Evolutionary conservation across 2,888 invertebrate genomes (phyloP).

Genomic region (Patella ulyssiponensis): DNA sequence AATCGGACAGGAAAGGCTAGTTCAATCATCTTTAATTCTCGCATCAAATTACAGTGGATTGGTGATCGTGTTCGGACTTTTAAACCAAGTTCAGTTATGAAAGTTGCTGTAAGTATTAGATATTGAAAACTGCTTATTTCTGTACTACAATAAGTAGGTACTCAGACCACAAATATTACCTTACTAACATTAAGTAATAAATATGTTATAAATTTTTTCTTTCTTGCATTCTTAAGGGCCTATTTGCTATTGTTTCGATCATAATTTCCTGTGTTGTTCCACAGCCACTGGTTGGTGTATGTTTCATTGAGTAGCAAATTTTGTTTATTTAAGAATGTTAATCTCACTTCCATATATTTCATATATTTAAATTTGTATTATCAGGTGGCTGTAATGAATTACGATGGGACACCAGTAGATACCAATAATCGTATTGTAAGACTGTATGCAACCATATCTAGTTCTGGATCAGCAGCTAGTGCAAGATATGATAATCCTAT

Average conservation of each 20-base stretch:
- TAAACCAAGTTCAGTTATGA: conserved; percentile 94
- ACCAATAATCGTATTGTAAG: conserved; percentile 47
- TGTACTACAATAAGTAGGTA: not conserved
- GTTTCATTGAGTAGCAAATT: no score
- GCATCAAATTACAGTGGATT: conserved; percentile 85
- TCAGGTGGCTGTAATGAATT: conserved; percentile 89
- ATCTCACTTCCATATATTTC: no score
- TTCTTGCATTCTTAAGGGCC: no score
- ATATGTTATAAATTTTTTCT: no score
- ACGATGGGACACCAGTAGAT: conserved; percentile 82
- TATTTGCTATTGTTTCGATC: no score
- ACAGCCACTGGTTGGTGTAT: no score
- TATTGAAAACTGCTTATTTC: no score
- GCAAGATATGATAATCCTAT: conserved; percentile 33
- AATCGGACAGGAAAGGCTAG: conserved; percentile 82
- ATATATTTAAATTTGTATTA: conserved; percentile 16
- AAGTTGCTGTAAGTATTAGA: conserved; percentile 80
- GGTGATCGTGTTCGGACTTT: conserved; percentile 94
- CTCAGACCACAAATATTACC: not conserved
- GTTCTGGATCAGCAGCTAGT: conserved; percentile 21
- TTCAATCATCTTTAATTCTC: conserved; percentile 90
- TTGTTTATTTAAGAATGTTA: no score
- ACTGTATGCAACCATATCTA: conserved; percentile 34
- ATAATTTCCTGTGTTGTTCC: no score
- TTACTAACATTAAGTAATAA: not conserved